Percentiles rank a stretch among this genome's conserved stretches.
Conservation (phyloP, 1,140 invertebrate genomes). For the Saccostrea cuccullata region DNA sequence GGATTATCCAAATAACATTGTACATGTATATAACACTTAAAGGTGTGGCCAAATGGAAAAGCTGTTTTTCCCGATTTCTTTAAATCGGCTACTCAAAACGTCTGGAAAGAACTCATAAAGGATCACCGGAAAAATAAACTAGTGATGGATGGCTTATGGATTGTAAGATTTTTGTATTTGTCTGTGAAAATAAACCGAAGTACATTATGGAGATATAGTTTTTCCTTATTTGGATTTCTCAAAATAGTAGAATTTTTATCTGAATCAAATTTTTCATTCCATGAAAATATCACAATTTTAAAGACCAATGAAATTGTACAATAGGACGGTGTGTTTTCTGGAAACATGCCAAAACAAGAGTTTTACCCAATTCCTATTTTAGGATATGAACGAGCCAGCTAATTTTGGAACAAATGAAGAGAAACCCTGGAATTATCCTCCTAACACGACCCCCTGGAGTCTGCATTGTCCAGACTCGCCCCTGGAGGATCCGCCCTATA, state of each 20-base stretch:
- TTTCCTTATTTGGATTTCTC: neutral
- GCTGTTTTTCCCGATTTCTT: slow-evolving; percentile 75
- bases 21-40: slow-evolving; percentile 34
- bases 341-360: no score
- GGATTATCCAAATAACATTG: no score
- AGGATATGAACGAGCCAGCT: slow-evolving; percentile 80
- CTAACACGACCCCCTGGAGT: slow-evolving; percentile 66
- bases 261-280: neutral
- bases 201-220: neutral
- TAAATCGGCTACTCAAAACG: slow-evolving; percentile 61
- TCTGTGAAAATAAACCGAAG: neutral
- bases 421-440: slow-evolving; percentile 74
- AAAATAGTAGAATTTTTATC: neutral
- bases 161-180: slow-evolving; percentile 66
- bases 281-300: neutral
- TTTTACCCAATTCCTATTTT: no score
- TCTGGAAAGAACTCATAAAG: slow-evolving; percentile 69
- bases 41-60: slow-evolving; percentile 72
- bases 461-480: slow-evolving; percentile 63
- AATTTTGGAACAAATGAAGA: slow-evolving; percentile 78
- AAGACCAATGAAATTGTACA: no score
- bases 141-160: slow-evolving; percentile 73
- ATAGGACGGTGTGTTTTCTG: no score
- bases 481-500: slow-evolving; percentile 70
- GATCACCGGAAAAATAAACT: slow-evolving; percentile 58